A percentile compares a stretch with the other conserved stretches of the same genome.
These are phyloP conservation scores for Bradypodion pumilum DNA, from an alignment of 2,797 vertebrate species.

Conservation along the genomic window DNA sequence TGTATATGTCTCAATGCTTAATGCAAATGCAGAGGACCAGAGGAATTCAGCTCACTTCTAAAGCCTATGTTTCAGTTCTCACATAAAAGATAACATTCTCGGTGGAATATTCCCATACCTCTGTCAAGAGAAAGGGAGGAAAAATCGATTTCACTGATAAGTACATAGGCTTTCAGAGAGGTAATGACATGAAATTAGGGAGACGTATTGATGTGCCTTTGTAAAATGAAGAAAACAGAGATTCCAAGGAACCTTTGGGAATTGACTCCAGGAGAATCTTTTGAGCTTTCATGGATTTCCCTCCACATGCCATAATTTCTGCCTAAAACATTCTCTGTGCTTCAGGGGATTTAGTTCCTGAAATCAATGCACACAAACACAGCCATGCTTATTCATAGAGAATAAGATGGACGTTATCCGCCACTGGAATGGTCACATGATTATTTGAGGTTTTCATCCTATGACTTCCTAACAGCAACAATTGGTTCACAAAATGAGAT, in stretches of 20 bases:
- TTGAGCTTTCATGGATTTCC: slow-evolving; percentile 68
- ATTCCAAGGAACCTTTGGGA: slow-evolving; percentile 43
- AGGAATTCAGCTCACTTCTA: slow-evolving; percentile 1
- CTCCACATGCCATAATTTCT: neutral
- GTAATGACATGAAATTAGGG: slow-evolving; percentile 57
- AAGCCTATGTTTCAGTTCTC: neutral
- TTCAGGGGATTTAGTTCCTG: slow-evolving; percentile 57
- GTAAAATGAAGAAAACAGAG: slow-evolving; percentile 52
- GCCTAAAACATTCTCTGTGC: slow-evolving; percentile 62
- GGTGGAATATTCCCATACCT: neutral
- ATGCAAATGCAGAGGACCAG: slow-evolving; percentile 7
- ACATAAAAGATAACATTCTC: slow-evolving; percentile 6
- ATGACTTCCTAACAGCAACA: neutral
- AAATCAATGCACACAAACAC: slow-evolving; percentile 69
- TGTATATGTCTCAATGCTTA: slow-evolving; percentile 22
- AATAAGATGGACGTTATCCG: slow-evolving; percentile 55
- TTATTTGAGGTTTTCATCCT: slow-evolving; percentile 8
- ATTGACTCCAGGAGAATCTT: slow-evolving; percentile 59
- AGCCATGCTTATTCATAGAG: slow-evolving; percentile 66
- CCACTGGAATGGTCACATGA: neutral
- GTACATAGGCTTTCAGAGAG: neutral
- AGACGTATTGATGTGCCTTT: slow-evolving; percentile 55
- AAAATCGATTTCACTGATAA: neutral
- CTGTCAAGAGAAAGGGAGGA: slow-evolving; percentile 6
- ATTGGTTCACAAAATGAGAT: too few relatives aligned